phyloP scores from a whole-genome alignment of 2,888 invertebrate species.

The Drosophila limbata region DNA sequence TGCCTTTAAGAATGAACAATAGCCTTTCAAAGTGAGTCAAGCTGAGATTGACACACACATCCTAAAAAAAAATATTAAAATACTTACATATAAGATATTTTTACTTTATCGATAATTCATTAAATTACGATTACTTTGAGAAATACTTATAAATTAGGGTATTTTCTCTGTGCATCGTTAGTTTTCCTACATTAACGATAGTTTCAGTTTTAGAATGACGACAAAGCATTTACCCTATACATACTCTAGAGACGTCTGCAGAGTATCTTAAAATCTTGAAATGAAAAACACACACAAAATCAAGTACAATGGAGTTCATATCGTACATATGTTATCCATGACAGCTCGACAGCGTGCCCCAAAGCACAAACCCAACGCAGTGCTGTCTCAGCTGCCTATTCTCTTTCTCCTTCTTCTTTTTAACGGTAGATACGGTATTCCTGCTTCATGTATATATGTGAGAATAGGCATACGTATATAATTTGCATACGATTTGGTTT shows the following conservation, averaged over 20 bases:
- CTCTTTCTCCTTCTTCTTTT: neutral
- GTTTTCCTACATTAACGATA: too few relatives aligned
- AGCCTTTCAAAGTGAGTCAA: neutral
- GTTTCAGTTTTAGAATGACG: too few relatives aligned
- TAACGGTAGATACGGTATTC: neutral
- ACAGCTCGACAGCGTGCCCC: slow-evolving; percentile 35
- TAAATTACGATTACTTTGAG: too few relatives aligned
- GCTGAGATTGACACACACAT: too few relatives aligned
- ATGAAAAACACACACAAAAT: neutral
- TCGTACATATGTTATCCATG: slow-evolving; percentile 43
- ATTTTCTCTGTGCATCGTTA: too few relatives aligned
- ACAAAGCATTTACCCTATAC: too few relatives aligned
- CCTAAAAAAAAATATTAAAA: too few relatives aligned
- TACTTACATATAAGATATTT: too few relatives aligned
- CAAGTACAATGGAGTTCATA: slow-evolving; percentile 6
- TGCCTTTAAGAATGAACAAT: neutral
- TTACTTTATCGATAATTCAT: too few relatives aligned
- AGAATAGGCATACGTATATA: slow-evolving; percentile 41
- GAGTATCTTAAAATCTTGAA: neutral
- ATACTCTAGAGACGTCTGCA: neutral
- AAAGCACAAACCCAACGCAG: slow-evolving; percentile 31
- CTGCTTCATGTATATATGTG: slow-evolving; percentile 8
- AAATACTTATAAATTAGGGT: too few relatives aligned
- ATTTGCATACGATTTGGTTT: slow-evolving; percentile 57
- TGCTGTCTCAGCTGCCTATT: slow-evolving; percentile 41